A percentile compares a stretch with the other conserved stretches of the same genome.
phyloP scores from a whole-genome alignment of 2,113 vertebrate species.

The Dolichallabes microphthalmus region DNA sequence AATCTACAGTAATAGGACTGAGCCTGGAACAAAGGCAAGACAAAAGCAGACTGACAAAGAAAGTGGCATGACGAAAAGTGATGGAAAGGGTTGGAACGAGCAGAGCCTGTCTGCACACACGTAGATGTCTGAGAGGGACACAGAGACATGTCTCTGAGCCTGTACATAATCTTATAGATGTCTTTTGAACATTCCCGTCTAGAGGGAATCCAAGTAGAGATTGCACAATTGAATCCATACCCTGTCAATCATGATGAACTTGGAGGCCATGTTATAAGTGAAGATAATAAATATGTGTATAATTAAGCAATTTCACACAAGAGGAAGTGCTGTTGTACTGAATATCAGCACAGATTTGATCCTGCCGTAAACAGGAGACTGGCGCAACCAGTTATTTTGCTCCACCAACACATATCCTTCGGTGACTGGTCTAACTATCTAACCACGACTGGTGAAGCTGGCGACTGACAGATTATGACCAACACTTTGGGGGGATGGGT shows the following conservation, averaged over 20 bases:
- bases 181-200: not conserved
- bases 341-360: too few relatives aligned
- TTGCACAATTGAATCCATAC: not conserved
- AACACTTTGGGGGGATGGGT: too few relatives aligned
- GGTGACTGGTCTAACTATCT: too few relatives aligned
- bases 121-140: not conserved
- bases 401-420: too few relatives aligned
- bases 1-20: not conserved
- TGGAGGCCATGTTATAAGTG: not conserved
- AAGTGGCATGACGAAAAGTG: not conserved
- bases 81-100: not conserved
- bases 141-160: not conserved
- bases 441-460: too few relatives aligned
- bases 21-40: conserved; percentile 6
- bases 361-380: too few relatives aligned
- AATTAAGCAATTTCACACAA: not conserved
- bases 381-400: too few relatives aligned
- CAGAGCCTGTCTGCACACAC: not conserved
- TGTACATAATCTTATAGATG: not conserved
- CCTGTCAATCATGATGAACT: not conserved
- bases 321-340: not conserved
- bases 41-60: conserved; percentile 19
- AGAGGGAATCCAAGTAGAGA: not conserved
- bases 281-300: not conserved
- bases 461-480: too few relatives aligned